These are phyloP conservation scores for Rhinolophus sinicus DNA, from an alignment of 2,113 vertebrate genomes.

Conservation along the genomic window DNA sequence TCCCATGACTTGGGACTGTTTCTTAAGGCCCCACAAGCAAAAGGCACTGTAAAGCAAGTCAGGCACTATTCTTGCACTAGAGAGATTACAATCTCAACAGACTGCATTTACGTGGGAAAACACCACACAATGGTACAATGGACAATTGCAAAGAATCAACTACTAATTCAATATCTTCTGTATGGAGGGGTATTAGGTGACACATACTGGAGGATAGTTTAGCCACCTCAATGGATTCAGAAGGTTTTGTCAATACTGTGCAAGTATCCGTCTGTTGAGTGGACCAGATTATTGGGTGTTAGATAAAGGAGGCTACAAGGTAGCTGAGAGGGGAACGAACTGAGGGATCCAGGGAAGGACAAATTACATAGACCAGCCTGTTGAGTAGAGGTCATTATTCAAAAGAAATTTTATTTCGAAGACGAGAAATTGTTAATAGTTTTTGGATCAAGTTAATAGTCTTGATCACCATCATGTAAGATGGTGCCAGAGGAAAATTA, in stretches of 20 bases:
- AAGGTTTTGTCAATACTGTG: background rate
- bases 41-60: background rate
- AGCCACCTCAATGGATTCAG: background rate
- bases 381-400: background rate
- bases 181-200: background rate
- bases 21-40: background rate
- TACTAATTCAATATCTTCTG: constrained; percentile 52
- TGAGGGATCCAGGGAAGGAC: background rate
- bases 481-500: background rate
- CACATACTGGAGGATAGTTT: constrained; percentile 29
- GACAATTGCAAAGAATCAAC: constrained; percentile 53
- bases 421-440: background rate
- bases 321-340: background rate
- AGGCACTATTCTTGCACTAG: background rate
- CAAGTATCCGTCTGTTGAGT: background rate
- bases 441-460: background rate
- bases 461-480: background rate
- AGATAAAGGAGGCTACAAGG: background rate
- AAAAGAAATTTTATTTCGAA: constrained; percentile 44
- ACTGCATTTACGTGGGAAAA: constrained; percentile 23
- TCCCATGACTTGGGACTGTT: background rate
- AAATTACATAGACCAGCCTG: background rate
- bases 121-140: background rate
- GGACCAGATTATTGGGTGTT: background rate
- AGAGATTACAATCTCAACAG: constrained; percentile 51